Evolutionary conservation across 2,888 invertebrate genomes (phyloP), one percentile per base, ranked within the genome.

Genomic region (Drosophila kanekoi): DNA sequence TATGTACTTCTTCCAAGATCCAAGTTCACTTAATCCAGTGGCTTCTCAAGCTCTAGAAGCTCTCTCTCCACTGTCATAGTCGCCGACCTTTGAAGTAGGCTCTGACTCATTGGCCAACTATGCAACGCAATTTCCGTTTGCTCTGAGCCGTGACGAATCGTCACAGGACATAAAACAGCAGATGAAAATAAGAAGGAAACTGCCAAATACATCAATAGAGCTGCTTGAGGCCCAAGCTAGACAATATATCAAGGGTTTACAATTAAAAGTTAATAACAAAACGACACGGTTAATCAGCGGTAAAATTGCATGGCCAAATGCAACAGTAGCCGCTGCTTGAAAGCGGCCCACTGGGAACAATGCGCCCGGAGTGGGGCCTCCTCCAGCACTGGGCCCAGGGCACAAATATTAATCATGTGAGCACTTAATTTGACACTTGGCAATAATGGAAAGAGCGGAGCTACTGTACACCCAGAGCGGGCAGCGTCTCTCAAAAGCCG

Each of bases 351-450:
- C 41, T 43, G 35, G 54, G 47, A 64, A 76, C 60, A 81, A 66
- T 68, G 68, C 61, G 35, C 11, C 35, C 35, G 13, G 35, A 40
- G 11, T 48, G 66, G 53, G 58, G 48, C 23, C 16, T 9, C n/a
- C n/a, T n/a, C n/a, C n/a, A n/a, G 16, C 35, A 44, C 45, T 14
- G 4, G 5, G 61, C 57, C 44, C 48, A 58, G 45, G 51, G 45
- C 65, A 62, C 52, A 63, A 78, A 75, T 81, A 86, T 86, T 83
- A 86, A 86, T 86, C 85, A 86, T 86, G 73, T 72, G 84, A 74
- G 84, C 86, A 88, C 81, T 88, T 86, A 80, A 86, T 83, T 86
- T 86, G 86, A 86, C 88, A 88, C 84, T 88, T 81, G 78, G 86
- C 84, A 78, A 85, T 86, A 86, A 83, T 85, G 86, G 81, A 87